Percentiles rank a stretch among this genome's conserved stretches.
Evolutionary conservation across 2,797 vertebrate genomes (phyloP).

Genomic region (Tenualosa thibaudeaui): DNA sequence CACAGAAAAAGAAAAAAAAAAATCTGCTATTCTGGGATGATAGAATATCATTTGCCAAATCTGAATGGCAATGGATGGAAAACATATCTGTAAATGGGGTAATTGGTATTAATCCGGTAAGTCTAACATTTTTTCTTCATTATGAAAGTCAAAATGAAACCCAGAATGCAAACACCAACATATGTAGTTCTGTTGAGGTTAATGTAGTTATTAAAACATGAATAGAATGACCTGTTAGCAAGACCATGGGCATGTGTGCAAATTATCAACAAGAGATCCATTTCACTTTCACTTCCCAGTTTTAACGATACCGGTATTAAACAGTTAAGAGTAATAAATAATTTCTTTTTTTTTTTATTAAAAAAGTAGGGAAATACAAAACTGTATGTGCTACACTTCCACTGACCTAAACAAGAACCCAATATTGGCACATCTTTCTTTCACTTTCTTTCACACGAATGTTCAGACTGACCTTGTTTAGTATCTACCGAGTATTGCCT

Average conservation of each 20-base stretch:
- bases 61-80: conserved; percentile 8
- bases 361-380: conserved; percentile 26
- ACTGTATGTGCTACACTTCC: conserved; percentile 4
- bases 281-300: conserved; percentile 20
- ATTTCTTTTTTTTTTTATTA: neutral
- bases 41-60: neutral
- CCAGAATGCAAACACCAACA: neutral
- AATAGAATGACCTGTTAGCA: conserved; percentile 27
- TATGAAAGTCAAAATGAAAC: neutral
- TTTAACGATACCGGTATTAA: neutral
- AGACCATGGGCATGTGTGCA: conserved; percentile 31
- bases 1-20: neutral
- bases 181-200: neutral
- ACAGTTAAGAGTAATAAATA: conserved; percentile 40
- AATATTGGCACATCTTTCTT: conserved; percentile 49
- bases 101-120: neutral
- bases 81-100: neutral
- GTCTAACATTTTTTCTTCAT: neutral
- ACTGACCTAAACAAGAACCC: conserved; percentile 22
- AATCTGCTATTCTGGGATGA: neutral
- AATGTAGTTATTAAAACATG: neutral
- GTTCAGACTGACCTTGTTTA: conserved; percentile 52
- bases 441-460: conserved; percentile 58
- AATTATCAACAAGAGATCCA: conserved; percentile 33
- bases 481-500: neutral